phyloP scores from a whole-genome alignment of 2,113 vertebrate genomes.

The Panurus biarmicus region DNA sequence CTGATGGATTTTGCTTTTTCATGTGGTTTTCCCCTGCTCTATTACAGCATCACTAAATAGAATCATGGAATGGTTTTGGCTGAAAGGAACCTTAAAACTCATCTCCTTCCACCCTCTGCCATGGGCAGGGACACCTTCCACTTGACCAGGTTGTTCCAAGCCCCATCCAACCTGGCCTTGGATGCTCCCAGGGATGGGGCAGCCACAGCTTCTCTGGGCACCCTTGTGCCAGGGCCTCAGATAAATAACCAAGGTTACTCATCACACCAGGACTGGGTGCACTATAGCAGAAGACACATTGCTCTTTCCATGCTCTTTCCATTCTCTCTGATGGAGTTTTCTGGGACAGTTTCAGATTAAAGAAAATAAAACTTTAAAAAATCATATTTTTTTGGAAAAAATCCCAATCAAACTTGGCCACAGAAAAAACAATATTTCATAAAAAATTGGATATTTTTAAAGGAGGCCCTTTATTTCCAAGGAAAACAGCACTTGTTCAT shows the following conservation, averaged over 20 bases:
- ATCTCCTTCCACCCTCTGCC: background rate
- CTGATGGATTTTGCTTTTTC: background rate
- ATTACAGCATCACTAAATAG: background rate
- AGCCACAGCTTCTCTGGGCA: background rate
- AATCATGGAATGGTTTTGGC: background rate
- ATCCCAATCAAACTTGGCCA: conserved; percentile 13
- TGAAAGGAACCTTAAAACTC: background rate
- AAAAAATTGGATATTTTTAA: conserved; percentile 27
- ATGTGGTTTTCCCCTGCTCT: background rate
- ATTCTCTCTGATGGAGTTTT: background rate
- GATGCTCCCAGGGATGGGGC: background rate
- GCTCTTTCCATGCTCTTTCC: background rate
- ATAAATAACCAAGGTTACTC: background rate
- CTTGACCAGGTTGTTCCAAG: background rate
- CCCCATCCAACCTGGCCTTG: rapidly evolving
- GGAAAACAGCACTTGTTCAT: conserved; percentile 25
- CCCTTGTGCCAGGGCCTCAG: background rate
- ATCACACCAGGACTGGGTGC: background rate
- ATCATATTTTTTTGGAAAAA: background rate
- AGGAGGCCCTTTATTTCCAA: conserved; percentile 27
- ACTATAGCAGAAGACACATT: background rate
- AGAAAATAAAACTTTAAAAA: background rate
- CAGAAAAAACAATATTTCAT: background rate
- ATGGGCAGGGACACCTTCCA: background rate
- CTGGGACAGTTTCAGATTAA: background rate